Conservation (phyloP, 2,888 invertebrate genomes). For the Carterocephalus palaemon region DNA sequence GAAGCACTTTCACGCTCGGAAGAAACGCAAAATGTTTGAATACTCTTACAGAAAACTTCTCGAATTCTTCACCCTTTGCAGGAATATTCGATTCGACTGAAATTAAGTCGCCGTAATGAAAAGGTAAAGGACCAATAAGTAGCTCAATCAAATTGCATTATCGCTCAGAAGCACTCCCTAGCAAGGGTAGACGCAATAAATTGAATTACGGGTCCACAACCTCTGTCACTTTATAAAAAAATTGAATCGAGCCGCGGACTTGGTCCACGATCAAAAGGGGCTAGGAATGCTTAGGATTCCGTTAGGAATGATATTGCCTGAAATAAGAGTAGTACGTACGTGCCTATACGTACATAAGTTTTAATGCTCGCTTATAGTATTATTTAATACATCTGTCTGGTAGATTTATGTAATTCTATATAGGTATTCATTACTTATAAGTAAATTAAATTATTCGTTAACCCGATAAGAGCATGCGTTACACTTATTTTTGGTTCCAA, state of each 20-base stretch:
- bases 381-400: no score
- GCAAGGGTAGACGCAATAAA: conserved; percentile 60
- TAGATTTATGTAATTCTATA: no score
- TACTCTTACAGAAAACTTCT: conserved; percentile 30
- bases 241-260: conserved; percentile 42
- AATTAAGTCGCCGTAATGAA: conserved; percentile 60
- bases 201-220: conserved; percentile 66
- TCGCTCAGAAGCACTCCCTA: conserved; percentile 51
- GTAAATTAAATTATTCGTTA: no score
- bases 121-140: conserved; percentile 72
- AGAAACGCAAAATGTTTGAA: conserved; percentile 35
- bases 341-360: no score
- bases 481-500: no score
- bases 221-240: conserved; percentile 58
- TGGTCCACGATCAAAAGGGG: conserved; percentile 24
- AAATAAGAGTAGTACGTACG: no score
- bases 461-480: no score
- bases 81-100: conserved; percentile 45
- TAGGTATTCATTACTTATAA: no score
- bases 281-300: conserved; percentile 23
- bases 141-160: conserved; percentile 73
- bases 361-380: no score
- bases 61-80: conserved; percentile 33
- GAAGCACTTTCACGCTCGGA: conserved; percentile 48
- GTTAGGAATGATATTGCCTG: conserved; percentile 7